Base-by-base conservation (phyloP, 2,797 vertebrate species). In the Natrix natrix region DNA sequence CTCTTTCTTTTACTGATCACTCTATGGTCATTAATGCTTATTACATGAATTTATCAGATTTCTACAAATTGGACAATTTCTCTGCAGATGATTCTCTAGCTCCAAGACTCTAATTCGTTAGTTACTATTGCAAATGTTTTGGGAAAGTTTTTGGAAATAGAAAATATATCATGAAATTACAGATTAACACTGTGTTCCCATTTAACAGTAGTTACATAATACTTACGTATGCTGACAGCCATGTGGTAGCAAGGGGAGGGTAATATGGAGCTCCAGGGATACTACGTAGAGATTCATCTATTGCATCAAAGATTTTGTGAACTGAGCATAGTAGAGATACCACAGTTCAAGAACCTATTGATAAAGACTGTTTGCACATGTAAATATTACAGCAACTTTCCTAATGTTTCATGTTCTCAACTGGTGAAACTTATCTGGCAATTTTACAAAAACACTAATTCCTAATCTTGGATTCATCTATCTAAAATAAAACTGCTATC, bases 391-490 rank as follows among this genome's bases (percentile, higher is more conserved):
- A 94, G 94, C 95, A 95, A 59, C 26, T 94, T 94, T 94, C 54
- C 89, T 94, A 95, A 95, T 89, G 95, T 95, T 95, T 95, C n/a
- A 0, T 91, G 93, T 56, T 92, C 55, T 60, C 78, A 91, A 43
- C 0, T 96, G 96, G 90, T 94, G 97, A 96, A 97, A 97, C 37
- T 63, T 87, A 83, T 32, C 93, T 97, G 97, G 97, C 97, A 96
- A 78, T 83, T 92, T 96, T 94, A 95, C 96, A 97, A 97, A 96
- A 96, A 96, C 96, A 95, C 89, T 54, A 92, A 48, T 97, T 97
- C n/a, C 43, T 92, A 48, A 54, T 22, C 12, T 93, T 96, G 93
- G 95, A 95, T 95, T 95, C 94, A 95, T 95, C 94, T 93, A 96
- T 20, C 91, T 59, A 90, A 86, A 86, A 0, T 97, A 96, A 94